Base-by-base conservation (phyloP, 2,888 invertebrate genomes). In the Galeruca laticollis region DNA sequence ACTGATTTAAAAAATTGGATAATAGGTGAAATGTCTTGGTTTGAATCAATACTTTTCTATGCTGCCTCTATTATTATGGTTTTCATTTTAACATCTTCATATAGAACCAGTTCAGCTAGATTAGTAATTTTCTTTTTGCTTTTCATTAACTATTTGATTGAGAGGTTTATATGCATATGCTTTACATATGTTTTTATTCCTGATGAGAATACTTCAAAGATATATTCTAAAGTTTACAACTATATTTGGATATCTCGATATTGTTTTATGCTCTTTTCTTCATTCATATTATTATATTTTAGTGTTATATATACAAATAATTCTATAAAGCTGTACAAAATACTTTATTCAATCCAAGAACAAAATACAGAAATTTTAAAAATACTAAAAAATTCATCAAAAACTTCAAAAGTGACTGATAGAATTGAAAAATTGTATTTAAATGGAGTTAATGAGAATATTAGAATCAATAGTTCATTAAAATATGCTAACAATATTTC, bases 41-140 rank as follows among this genome's bases (percentile, higher is more conserved):
- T 91, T 69, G 90, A 91, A 79, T 88, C 90, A 0, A 81, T 90
- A 33, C 80, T 89, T n/a, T 91, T 89, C 83, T 91, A 90, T 78
- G 80, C 87, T 15, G 76, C 86, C 4, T 84, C 87, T 15, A 83
- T 88, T 49, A 77, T 89, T 60, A 78, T 89, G 43, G 86, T 87
- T 51, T 88, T 88, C 69, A 77, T 91, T 65, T 82, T 90, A 31
- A 91, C 90, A 43, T 87, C 90, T 1, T 85, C 88, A 1, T 83
- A 84, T 64, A 85, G 88, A 37, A 90, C 90, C 0, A 79, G 83
- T n/a, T 84, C 85, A 59, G 88, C 90, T 3, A 83, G 91, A 74
- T 82, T 90, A 68, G 86, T 87, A 77, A 82, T 91, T 49, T 88
- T 90, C 75, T 76, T 87, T 10, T 79, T 89, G 37, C 81, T 90